A percentile compares a stretch with the other conserved stretches of the same genome.
Evolutionary conservation across 2,888 invertebrate species (phyloP).

Genomic region (Habroteleia sp.): DNA sequence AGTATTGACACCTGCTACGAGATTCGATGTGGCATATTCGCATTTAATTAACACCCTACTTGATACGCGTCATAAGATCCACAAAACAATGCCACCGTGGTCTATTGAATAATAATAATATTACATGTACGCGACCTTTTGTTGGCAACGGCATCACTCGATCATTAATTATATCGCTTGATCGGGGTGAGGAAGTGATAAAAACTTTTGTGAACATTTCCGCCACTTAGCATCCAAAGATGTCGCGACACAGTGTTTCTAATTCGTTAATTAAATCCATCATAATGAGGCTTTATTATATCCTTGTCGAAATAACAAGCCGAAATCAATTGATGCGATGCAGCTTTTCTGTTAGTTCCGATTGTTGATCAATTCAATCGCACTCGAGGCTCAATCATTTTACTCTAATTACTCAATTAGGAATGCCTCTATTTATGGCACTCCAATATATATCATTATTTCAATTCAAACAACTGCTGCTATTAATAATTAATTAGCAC

Average conservation of each 20-base stretch:
- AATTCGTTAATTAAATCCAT: conserved; percentile 3
- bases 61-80: conserved; percentile 53
- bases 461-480: conserved; percentile 21
- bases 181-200: conserved; percentile 7
- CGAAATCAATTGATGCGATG: background rate
- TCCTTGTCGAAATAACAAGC: background rate
- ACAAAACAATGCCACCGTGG: conserved; percentile 46
- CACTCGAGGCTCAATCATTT: conserved; percentile 1
- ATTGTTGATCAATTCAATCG: background rate
- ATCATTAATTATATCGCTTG: conserved; percentile 47
- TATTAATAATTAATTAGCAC: conserved; percentile 34
- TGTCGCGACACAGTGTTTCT: background rate
- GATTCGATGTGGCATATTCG: conserved; percentile 40
- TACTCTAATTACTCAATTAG: conserved; percentile 12
- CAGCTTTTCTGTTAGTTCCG: too few species aligned
- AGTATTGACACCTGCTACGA: conserved; percentile 44
- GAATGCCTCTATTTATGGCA: background rate
- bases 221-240: conserved; percentile 31
- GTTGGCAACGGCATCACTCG: conserved; percentile 18
- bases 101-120: conserved; percentile 51
- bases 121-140: conserved; percentile 36
- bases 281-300: conserved; percentile 11
- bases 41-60: conserved; percentile 60
- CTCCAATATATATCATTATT: background rate
- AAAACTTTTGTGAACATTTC: conserved; percentile 22